Evolutionary conservation across 2,797 vertebrate species (phyloP).

Genomic region (Hydrocynus forskahlii): DNA sequence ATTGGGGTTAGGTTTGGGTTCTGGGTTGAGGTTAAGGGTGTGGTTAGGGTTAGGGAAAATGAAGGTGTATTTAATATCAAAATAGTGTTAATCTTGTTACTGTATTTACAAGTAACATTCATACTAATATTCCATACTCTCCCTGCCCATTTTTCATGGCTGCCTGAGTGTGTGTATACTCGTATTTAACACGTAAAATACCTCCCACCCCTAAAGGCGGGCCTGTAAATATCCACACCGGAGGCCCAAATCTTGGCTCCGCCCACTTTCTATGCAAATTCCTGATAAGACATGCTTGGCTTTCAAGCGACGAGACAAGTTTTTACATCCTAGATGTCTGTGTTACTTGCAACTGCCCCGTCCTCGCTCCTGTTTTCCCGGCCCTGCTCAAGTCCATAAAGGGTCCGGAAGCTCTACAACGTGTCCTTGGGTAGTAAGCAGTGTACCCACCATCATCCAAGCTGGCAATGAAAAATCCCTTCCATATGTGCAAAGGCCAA

Average conservation of each 20-base stretch:
- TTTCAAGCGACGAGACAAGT: neutral
- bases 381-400: neutral
- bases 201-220: neutral
- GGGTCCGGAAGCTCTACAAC: conserved; percentile 36
- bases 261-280: conserved; percentile 39
- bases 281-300: neutral
- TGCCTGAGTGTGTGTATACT: no score
- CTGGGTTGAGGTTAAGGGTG: neutral
- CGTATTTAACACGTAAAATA: neutral
- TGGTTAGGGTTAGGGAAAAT: neutral
- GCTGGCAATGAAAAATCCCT: conserved; percentile 70
- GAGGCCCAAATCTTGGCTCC: conserved; percentile 9
- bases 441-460: conserved; percentile 58
- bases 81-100: no score
- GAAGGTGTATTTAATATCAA: no score
- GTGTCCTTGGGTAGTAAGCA: conserved; percentile 45
- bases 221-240: neutral
- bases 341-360: neutral
- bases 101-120: no score
- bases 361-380: neutral
- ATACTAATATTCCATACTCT: no score
- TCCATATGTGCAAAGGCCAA: conserved; percentile 76
- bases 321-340: neutral
- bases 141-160: no score
- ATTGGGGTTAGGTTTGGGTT: no score